These are phyloP conservation scores for Oxytorus armatus DNA, from an alignment of 2,888 invertebrate genomes.

Conservation along the genomic window DNA sequence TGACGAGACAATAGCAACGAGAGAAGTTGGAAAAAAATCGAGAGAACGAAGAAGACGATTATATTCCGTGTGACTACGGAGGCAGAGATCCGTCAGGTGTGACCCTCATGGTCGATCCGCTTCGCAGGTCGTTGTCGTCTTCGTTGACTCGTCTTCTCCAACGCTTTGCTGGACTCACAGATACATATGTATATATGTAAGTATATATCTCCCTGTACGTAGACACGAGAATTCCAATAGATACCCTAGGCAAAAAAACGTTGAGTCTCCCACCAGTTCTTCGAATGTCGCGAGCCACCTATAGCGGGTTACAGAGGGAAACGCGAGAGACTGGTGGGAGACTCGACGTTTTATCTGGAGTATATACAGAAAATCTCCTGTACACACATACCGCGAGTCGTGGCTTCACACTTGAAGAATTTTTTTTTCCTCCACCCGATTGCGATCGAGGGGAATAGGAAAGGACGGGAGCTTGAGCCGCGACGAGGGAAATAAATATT, in stretches of 20 bases:
- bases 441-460: slow-evolving; percentile 28
- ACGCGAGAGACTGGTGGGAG: slow-evolving; percentile 24
- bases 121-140: slow-evolving; percentile 66
- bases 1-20: slow-evolving; percentile 30
- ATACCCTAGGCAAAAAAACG: slow-evolving; percentile 37
- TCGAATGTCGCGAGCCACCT: slow-evolving; percentile 1
- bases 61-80: slow-evolving; percentile 70
- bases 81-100: slow-evolving; percentile 77
- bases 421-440: slow-evolving; percentile 41
- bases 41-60: slow-evolving; percentile 45
- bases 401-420: slow-evolving; percentile 16
- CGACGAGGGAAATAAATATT: slow-evolving; percentile 29
- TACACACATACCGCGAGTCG: not conserved
- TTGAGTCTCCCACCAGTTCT: slow-evolving; percentile 36
- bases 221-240: slow-evolving; percentile 19
- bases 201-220: not conserved
- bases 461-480: slow-evolving; percentile 12
- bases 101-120: slow-evolving; percentile 71
- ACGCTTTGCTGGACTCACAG: slow-evolving; percentile 41
- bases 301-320: slow-evolving; percentile 16
- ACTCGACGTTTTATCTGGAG: slow-evolving; percentile 23
- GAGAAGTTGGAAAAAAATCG: slow-evolving; percentile 42
- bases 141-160: slow-evolving; percentile 36
- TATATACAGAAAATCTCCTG: not conserved
- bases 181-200: not conserved